Evolutionary conservation across 1,140 invertebrate species (phyloP).

Genomic region (Brevipalpus yothersi): DNA sequence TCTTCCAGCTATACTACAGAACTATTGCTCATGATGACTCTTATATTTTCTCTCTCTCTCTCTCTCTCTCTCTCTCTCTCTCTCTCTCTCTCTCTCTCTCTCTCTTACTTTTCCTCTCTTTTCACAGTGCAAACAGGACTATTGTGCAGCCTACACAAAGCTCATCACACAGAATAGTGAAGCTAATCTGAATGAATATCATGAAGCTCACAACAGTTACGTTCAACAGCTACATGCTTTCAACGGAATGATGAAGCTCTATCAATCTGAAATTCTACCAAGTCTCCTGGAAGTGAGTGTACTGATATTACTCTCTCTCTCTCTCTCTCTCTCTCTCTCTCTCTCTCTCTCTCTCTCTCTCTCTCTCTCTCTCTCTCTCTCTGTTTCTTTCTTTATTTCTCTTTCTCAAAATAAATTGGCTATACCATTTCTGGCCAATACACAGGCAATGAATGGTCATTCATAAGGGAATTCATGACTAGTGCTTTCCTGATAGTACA

Average conservation of each 20-base stretch:
- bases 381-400: too few relatives aligned
- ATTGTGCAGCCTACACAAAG: conserved; percentile 46
- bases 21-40: too few relatives aligned
- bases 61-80: too few relatives aligned
- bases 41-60: background rate
- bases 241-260: conserved; percentile 53
- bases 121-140: conserved; percentile 48
- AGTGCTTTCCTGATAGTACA: too few relatives aligned
- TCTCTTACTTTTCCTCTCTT: too few relatives aligned
- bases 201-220: conserved; percentile 77
- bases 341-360: background rate
- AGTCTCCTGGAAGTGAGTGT: conserved; percentile 42
- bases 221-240: conserved; percentile 71
- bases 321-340: background rate
- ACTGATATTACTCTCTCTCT: background rate
- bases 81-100: background rate
- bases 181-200: conserved; percentile 45
- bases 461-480: too few relatives aligned
- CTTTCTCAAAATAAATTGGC: too few relatives aligned
- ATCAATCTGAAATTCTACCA: conserved; percentile 44
- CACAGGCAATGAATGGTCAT: too few relatives aligned
- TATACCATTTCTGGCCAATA: too few relatives aligned
- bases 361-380: background rate
- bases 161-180: conserved; percentile 24
- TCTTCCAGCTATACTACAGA: background rate